Evolutionary conservation across 2,888 invertebrate species (phyloP), one percentile per base, ranked within the genome.

Genomic region (Serripes groenlandicus): DNA sequence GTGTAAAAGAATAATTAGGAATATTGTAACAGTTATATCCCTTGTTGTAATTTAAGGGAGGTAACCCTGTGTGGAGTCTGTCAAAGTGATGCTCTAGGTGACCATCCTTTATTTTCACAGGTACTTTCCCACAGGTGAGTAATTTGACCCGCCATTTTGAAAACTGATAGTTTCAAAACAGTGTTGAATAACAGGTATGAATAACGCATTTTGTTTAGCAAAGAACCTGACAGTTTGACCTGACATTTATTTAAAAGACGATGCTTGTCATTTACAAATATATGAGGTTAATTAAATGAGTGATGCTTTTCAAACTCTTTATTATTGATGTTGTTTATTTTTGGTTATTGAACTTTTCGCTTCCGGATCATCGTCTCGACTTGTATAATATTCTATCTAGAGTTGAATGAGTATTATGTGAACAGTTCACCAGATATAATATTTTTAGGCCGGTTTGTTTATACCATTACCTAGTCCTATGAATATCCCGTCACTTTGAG

Each of bases 71-170:
- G 42, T 42, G 42, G 18, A 9, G 11, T 42, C 18, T 9, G 18
- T 9, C 9, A 9, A 42, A 42, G 42, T 42, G 42, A 42, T 42
- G 42, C 56, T 1, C 56, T 56, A 56, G 23, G 23, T 26, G 56
- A 26, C 23, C 23, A 26, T 26, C 56, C 28, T 23, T 56, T 1
- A 18, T 42, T 56, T 56, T 56, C 23, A 11, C 56, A 56, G 56
- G 56, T 56, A 56, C 2, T 56, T 56, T 26, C 28, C 28, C n/a
- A 62, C 62, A 66, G 66, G 66, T 66, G 66, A 66, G 66, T 66
- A 66, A 66, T 66, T 7, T 42, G 66, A 66, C 66, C 66, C 66
- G 66, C 66, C 66, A 66, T 66, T 66, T 66, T 66, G 66, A 66
- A 66, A 66, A 23, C 26, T 37, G 42, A 66, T 35, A 28, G 42